phyloP scores from a whole-genome alignment of 2,113 vertebrate species.

The Chascanopsetta lugubris region DNA sequence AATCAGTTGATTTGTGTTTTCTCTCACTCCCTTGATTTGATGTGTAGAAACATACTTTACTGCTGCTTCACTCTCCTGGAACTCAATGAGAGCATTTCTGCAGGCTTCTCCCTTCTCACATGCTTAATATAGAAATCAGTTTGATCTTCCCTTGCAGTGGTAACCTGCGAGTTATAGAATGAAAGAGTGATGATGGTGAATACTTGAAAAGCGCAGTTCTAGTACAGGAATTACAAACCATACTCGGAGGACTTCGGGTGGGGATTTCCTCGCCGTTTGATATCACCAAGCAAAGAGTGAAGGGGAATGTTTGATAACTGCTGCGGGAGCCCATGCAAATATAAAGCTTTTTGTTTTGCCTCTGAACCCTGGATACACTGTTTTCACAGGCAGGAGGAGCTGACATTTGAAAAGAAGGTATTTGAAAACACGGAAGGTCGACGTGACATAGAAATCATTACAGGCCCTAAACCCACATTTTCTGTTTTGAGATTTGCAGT shows the following conservation, averaged over 20 bases:
- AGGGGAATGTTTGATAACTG: neutral
- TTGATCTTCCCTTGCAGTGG: neutral
- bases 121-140: neutral
- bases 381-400: neutral
- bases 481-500: too few species aligned
- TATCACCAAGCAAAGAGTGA: neutral
- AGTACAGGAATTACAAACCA: neutral
- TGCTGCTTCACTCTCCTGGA: neutral
- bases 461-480: too few species aligned
- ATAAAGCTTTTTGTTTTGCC: neutral
- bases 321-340: neutral
- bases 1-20: conserved; percentile 3
- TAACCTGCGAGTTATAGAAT: neutral
- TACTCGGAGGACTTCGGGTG: neutral
- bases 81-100: neutral
- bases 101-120: conserved; percentile 8
- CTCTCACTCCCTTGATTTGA: conserved; percentile 5
- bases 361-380: neutral
- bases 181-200: neutral
- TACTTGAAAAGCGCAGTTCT: neutral
- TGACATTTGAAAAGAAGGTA: too few species aligned
- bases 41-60: neutral
- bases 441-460: too few species aligned
- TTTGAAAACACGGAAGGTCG: too few species aligned
- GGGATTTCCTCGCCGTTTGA: neutral